These are phyloP conservation scores for Parapsyche elsis DNA, from an alignment of 1,140 invertebrate genomes.

Conservation along the genomic window DNA sequence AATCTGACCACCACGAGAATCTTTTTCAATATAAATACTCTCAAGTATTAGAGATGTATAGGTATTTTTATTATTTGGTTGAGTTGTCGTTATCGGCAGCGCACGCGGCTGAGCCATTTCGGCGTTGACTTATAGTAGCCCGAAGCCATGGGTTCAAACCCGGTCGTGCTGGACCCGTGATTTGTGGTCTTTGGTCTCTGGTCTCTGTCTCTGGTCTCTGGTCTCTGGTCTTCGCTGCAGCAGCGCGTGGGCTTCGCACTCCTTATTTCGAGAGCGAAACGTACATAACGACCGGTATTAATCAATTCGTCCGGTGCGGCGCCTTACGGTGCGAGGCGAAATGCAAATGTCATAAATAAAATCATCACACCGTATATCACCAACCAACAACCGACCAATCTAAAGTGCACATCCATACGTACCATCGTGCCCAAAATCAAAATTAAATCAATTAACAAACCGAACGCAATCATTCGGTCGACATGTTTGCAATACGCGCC, in stretches of 20 bases:
- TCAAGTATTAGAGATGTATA: not conserved
- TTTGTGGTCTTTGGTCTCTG: constrained; percentile 13
- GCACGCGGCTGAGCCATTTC: constrained; percentile 8
- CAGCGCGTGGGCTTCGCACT: constrained; percentile 37
- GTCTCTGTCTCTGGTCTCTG: not conserved
- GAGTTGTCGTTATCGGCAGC: constrained; percentile 16
- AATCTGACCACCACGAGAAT: constrained; percentile 16
- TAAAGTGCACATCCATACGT: not conserved
- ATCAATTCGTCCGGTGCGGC: constrained; percentile 41
- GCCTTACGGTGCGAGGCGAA: constrained; percentile 17
- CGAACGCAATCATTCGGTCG: not conserved
- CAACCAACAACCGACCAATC: not conserved
- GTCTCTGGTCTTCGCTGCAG: not conserved
- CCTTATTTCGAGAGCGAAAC: constrained; percentile 14
- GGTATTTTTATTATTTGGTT: not conserved
- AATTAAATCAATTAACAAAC: not conserved
- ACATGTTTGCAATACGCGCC: no score
- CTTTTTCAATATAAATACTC: not conserved
- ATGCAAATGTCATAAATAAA: constrained; percentile 42
- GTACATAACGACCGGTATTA: constrained; percentile 40
- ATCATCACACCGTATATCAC: constrained; percentile 23
- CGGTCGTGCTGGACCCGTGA: constrained; percentile 8
- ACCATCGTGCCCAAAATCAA: not conserved
- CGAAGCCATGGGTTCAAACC: not conserved
- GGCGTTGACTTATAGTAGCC: constrained; percentile 33